These are phyloP conservation scores for Proales similis DNA, from an alignment of 1,140 invertebrate species.

Conservation along the genomic window DNA sequence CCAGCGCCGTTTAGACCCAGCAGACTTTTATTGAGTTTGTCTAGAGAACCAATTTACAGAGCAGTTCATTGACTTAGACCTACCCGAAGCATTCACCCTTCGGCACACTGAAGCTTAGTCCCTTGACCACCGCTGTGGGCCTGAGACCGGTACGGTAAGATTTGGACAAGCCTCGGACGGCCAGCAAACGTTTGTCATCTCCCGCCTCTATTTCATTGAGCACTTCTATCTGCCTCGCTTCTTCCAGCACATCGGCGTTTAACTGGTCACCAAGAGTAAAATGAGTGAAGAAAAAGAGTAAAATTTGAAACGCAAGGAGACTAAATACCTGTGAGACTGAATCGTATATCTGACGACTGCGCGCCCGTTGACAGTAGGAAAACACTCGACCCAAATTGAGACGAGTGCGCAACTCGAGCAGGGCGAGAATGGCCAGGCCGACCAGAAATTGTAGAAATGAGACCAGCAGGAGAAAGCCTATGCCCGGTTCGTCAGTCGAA, in stretches of 20 bases:
- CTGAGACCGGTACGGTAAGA: not conserved
- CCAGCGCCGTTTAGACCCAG: conserved; percentile 77
- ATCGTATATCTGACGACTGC: not conserved
- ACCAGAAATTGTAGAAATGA: conserved; percentile 19
- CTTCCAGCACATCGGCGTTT: too few species aligned
- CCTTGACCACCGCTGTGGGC: not conserved
- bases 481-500: conserved; percentile 15
- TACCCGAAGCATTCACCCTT: conserved; percentile 26
- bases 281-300: not conserved
- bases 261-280: too few species aligned
- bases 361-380: not conserved
- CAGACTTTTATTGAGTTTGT: conserved; percentile 47
- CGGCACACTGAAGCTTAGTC: not conserved
- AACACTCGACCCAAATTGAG: not conserved
- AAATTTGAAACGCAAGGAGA: not conserved
- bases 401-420: not conserved
- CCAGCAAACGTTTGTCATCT: not conserved
- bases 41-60: not conserved
- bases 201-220: not conserved
- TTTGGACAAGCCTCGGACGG: not conserved
- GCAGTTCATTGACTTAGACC: not conserved
- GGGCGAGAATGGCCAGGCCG: not conserved
- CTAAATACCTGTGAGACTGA: not conserved
- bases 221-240: not conserved
- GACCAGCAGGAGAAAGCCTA: conserved; percentile 4